These are phyloP conservation scores for Sterna hirundo DNA, from an alignment of 2,113 vertebrate species.

Conservation along the genomic window DNA sequence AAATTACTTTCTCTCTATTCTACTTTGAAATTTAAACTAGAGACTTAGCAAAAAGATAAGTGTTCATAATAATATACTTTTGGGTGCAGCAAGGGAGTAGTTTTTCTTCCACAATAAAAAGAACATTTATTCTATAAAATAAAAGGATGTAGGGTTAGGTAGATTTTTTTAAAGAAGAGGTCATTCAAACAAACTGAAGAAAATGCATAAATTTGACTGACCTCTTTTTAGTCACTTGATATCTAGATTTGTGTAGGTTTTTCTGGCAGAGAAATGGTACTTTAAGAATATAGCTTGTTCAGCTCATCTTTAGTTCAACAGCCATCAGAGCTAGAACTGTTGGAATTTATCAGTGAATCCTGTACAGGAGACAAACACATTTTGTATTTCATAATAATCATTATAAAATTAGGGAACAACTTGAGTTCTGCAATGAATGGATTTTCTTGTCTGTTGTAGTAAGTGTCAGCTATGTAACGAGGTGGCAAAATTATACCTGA, in stretches of 20 bases:
- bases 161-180: not conserved
- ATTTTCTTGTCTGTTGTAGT: not conserved
- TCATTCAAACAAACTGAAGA: not conserved
- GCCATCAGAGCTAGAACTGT: not conserved
- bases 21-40: not conserved
- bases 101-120: not conserved
- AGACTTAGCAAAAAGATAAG: not conserved
- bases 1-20: not conserved
- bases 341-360: not conserved
- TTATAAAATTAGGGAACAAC: not conserved
- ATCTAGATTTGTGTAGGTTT: not conserved
- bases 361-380: not conserved
- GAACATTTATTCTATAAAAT: not conserved
- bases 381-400: not conserved
- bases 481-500: not conserved
- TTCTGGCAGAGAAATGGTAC: not conserved
- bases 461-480: not conserved
- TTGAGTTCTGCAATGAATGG: not conserved
- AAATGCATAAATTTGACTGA: not conserved
- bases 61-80: not conserved
- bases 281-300: not conserved
- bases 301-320: not conserved
- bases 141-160: not conserved
- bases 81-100: not conserved
- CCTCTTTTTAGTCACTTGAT: not conserved